Conservation (phyloP, 2,888 invertebrate genomes). For the Xylophagus ater region DNA sequence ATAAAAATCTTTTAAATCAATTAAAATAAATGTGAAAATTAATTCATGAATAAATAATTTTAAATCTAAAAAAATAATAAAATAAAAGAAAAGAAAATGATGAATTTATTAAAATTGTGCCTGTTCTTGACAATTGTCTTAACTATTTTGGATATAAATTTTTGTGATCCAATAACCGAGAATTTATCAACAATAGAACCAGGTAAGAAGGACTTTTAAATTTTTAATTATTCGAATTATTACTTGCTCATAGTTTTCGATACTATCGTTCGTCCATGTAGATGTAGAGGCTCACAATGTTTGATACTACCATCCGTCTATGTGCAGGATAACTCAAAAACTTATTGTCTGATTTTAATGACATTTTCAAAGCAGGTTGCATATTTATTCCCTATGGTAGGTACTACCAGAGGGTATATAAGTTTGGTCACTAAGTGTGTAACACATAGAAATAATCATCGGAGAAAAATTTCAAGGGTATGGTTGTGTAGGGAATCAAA, state of each 20-base stretch:
- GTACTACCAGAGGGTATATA: too few species aligned
- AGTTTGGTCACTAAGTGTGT: too few species aligned
- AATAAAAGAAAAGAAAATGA: conserved; percentile 4
- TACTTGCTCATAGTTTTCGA: not conserved
- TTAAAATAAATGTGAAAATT: not conserved
- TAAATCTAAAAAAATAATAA: too few species aligned
- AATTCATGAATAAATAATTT: not conserved
- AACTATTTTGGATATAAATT: conserved; percentile 2
- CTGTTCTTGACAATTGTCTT: not conserved
- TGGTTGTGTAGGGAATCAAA: too few species aligned
- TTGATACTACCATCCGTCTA: too few species aligned
- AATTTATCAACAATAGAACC: conserved; percentile 21
- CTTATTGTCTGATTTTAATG: too few species aligned
- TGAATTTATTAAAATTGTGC: conserved; percentile 2
- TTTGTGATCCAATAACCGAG: conserved; percentile 11
- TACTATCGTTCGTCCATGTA: conserved; percentile 1
- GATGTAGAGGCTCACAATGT: too few species aligned
- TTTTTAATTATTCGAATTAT: not conserved
- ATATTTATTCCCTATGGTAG: too few species aligned
- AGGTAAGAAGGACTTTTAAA: conserved; percentile 19
- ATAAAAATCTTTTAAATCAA: not conserved
- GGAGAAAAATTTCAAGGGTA: too few species aligned
- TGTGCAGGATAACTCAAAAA: too few species aligned
- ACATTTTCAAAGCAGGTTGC: too few species aligned
- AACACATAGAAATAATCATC: too few species aligned